phyloP scores from a whole-genome alignment of 37 sponge, comb jelly and placozoan genomes.

The Oscarella lobularis region DNA sequence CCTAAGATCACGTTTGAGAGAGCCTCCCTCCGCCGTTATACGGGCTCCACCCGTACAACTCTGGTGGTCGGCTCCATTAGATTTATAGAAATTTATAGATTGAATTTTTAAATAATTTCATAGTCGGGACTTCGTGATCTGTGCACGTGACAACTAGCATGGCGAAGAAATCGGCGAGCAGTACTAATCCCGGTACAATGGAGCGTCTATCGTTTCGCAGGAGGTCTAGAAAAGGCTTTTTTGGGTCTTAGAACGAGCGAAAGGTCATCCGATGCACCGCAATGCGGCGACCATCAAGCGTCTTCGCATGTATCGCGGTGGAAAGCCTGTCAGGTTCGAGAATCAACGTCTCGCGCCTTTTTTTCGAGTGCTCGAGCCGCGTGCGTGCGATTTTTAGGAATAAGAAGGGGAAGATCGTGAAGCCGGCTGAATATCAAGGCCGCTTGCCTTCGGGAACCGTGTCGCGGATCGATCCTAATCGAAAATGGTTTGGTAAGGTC shows the following conservation, averaged over 20 bases:
- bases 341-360: too few species aligned
- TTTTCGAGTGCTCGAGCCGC: too few species aligned
- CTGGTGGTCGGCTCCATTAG: too few species aligned
- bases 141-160: not conserved
- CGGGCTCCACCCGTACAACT: too few species aligned
- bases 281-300: slow-evolving; percentile 87
- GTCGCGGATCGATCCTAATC: slow-evolving; percentile 90
- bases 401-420: slow-evolving; percentile 56
- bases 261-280: slow-evolving; percentile 26
- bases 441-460: slow-evolving; percentile 68
- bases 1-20: too few species aligned
- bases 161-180: slow-evolving; percentile 12
- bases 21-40: too few species aligned
- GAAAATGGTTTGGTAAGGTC: slow-evolving; percentile 87
- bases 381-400: too few species aligned
- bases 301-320: slow-evolving; percentile 89
- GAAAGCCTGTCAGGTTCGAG: slow-evolving; percentile 63
- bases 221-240: too few species aligned
- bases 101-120: too few species aligned
- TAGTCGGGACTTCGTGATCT: too few species aligned
- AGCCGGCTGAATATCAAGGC: slow-evolving; percentile 82
- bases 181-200: slow-evolving; percentile 17
- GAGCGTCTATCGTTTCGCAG: too few species aligned
- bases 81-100: too few species aligned
- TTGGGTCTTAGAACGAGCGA: slow-evolving; percentile 6